Base-by-base conservation (phyloP, 2,888 invertebrate species). In the Eristalinus sepulchralis region DNA sequence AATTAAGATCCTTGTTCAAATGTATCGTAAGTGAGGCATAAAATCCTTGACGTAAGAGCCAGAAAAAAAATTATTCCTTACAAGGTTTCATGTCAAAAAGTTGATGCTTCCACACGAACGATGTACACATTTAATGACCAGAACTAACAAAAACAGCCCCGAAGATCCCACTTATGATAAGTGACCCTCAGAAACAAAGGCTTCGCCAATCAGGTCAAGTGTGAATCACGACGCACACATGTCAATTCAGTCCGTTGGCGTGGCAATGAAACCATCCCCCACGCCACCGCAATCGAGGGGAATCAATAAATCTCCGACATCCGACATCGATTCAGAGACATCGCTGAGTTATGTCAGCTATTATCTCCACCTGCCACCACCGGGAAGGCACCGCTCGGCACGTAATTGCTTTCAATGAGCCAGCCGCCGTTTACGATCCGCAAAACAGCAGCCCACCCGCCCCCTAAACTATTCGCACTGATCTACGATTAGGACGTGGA, bases 401-500 rank as follows among this genome's bases (percentile, higher is more conserved):
- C 27, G 53, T 77, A 55, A 31, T 70, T 55, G 33, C n/a, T 27
- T 33, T 47, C 31, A 63, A 63, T 63, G 55, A 71, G 13, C n/a
- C 64, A 55, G 17, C 24, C 55, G 6, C 17, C 10, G 11, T 71
- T 71, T 66, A 79, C 66, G 71, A 71, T 34, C 64, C 71, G 66
- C 31, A 31, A 59, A 47, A 34, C n/a, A n/a, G n/a, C n/a, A 39
- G 59, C 24, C 47, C 64, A 13, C 36, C 4, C 5, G 0, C 47
- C 20, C 0, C n/a, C 27, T 5, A 27, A 39, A 13, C 66, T 53
- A 76, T 36, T 13, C 63, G 39, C 62, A 62, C 34, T 63, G 57
- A 63, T 78, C 57, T 62, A 8, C 9, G 63, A 70, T 77, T 55
- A 63, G 24, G 34, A 53, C 53, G 24, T 22, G 27, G 34, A 27